Evolutionary conservation across 2,113 vertebrate genomes (phyloP), one percentile per base, ranked within the genome.

Genomic region (Hoplias malabaricus): DNA sequence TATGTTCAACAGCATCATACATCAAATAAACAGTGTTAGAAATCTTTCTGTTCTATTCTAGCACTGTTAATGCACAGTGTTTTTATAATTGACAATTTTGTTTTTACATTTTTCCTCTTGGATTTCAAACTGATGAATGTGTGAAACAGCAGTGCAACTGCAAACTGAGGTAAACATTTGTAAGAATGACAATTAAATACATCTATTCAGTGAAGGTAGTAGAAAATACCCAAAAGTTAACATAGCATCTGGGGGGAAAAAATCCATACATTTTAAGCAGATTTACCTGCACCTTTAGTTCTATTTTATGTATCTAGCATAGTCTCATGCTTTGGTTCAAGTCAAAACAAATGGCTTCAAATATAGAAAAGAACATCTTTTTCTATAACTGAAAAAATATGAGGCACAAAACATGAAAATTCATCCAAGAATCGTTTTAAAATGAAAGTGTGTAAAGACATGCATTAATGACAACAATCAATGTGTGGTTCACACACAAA

Each of bases 361-460:
- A 61, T 61, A 61, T 5, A 38, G 5, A 23, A 75, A 43, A 21
- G 29, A 74, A 38, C 27, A 74, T 29, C 16, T 21, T 33, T 33
- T n/a, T n/a, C n/a, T n/a, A 33, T 5, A 38, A 29, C 21, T 13
- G 23, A n/a, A 75, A 54, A 23, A 67, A 9, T 7, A 69, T 14
- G 56, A 63, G 79, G 61, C 69, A 81, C 67, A 76, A 48, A 69
- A 53, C 11, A 34, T 3, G 14, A 33, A 61, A 61, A 33, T 19
- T 6, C 29, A 59, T 31, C 27, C 6, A 66, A 16, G 33, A 33
- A 31, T n/a, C 19, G 10, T n/a, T 31, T 54, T 4, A 53, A 14
- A 36, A 48, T 33, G 43, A 50, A 33, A 21, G n/a, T 27, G 10
- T 54, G 31, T 13, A 38, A 13, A 27, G 40, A 67, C 12, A 12